Evolutionary conservation across 2,797 vertebrate species (phyloP).

Genomic region (Trematomus bernacchii): DNA sequence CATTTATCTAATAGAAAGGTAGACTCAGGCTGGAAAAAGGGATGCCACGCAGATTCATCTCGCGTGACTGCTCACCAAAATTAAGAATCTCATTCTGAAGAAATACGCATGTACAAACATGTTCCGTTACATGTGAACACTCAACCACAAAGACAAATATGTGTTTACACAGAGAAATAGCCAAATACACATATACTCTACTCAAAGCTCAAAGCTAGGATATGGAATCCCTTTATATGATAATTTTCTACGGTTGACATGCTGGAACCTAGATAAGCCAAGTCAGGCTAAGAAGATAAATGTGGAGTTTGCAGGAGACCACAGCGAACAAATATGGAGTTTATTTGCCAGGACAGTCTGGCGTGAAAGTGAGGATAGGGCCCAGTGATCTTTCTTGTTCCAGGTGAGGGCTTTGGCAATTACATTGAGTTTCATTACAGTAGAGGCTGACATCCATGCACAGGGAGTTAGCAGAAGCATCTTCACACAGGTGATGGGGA

Average conservation of each 20-base stretch:
- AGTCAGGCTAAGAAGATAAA: constrained; percentile 69
- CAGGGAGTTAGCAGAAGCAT: constrained; percentile 10
- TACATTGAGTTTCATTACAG: constrained; percentile 71
- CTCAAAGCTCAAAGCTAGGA: constrained; percentile 34
- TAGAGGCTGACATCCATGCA: constrained; percentile 53
- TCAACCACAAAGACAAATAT: constrained; percentile 11
- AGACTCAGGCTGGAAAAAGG: constrained; percentile 12
- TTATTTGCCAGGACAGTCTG: constrained; percentile 73
- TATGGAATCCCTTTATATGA: constrained; percentile 69
- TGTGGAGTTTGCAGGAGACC: constrained; percentile 59
- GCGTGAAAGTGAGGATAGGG: constrained; percentile 75
- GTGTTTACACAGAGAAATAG: constrained; percentile 12
- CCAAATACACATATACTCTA: constrained; percentile 20
- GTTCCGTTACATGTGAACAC: constrained; percentile 23
- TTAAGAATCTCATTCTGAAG: not conserved
- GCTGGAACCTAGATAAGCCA: constrained; percentile 62
- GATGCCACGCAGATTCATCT: constrained; percentile 22
- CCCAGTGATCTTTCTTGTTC: constrained; percentile 70
- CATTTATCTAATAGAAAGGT: constrained; percentile 20
- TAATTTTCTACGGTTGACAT: constrained; percentile 68
- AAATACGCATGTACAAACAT: constrained; percentile 5
- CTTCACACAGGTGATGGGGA: constrained; percentile 17
- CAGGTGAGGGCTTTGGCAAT: constrained; percentile 69
- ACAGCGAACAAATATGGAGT: constrained; percentile 63
- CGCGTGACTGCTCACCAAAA: not conserved